phyloP scores from a whole-genome alignment of 2,797 vertebrate species.

The Pantherophis alleghaniensis region DNA sequence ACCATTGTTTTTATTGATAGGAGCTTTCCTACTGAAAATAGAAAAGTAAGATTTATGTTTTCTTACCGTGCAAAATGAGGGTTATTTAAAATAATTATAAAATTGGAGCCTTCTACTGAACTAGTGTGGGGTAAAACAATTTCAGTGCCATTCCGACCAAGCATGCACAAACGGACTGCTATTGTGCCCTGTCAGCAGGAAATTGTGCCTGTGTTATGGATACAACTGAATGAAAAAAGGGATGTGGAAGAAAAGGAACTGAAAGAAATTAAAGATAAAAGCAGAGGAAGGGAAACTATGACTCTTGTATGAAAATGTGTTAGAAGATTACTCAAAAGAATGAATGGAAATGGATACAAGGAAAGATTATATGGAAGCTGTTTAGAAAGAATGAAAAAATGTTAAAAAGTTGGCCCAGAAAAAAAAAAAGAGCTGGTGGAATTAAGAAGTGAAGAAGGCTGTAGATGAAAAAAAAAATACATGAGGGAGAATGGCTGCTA shows the following conservation, averaged over 20 bases:
- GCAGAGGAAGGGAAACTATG: neutral
- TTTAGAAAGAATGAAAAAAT: neutral
- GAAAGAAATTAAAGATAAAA: neutral
- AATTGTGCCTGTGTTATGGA: neutral
- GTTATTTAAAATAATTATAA: neutral
- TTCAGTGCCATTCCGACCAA: neutral
- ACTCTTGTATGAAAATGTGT: neutral
- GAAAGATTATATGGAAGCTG: neutral
- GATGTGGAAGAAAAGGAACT: neutral
- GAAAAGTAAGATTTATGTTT: neutral
- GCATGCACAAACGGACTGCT: neutral
- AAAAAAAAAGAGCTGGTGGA: neutral
- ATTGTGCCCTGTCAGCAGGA: neutral
- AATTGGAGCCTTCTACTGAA: neutral
- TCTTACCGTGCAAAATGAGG: neutral
- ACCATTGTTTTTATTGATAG: neutral
- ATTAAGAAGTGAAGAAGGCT: neutral
- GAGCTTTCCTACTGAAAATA: neutral
- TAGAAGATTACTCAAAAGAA: neutral
- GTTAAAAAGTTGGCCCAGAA: neutral
- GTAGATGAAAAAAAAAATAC: neutral
- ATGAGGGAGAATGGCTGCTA: neutral
- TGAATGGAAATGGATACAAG: neutral
- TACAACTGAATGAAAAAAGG: neutral
- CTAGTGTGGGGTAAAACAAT: neutral